Base-by-base conservation (phyloP, 2,113 vertebrate genomes). In the Phoenicopterus ruber region DNA sequence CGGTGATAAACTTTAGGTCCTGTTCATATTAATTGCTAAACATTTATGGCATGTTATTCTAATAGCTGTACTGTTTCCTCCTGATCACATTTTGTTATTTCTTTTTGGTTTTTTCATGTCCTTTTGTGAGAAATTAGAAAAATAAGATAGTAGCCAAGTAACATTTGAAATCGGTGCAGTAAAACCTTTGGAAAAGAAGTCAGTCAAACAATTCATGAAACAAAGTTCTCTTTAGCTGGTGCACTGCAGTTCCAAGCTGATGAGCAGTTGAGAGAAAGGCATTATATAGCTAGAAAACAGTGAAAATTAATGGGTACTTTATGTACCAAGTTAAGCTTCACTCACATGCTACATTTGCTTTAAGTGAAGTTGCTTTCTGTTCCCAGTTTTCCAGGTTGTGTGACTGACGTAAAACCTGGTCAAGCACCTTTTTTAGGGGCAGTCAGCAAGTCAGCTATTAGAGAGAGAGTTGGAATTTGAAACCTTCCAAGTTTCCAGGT, bases 281-380 rank as follows among this genome's bases (percentile, higher is more conserved):
- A 29, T 83, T 86, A 61, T 57, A 71, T 71, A 76, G 65, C 38
- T 79, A n/a, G 83, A 89, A 96, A 94, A 82, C n/a, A 91, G 76
- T 88, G 89, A 81, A 86, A 97, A 80, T 92, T 92, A 94, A 93
- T 94, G 55, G 57, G 67, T 57, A 86, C 54, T 93, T 94, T 83
- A 92, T 92, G 70, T 94, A 88, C 82, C 93, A 92, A 65, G 90
- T 62, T 88, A 86, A 83, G 82, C 52, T 89, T 87, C 58, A 19
- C 38, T 95, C 89, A 49, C 76, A 88, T 94, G 96, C 82, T 96
- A 70, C 79, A 46, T 95, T 96, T 94, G 86, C 47, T 96, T 91
- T 97, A 74, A 88, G 82, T 74, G 69, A 83, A 88, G 73, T 79
- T 92, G 63, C 59, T 47, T 93, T 94, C 57, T 84, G 32, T 77